phyloP scores from a whole-genome alignment of 2,797 vertebrate genomes.

The Cheirogaleus major region DNA sequence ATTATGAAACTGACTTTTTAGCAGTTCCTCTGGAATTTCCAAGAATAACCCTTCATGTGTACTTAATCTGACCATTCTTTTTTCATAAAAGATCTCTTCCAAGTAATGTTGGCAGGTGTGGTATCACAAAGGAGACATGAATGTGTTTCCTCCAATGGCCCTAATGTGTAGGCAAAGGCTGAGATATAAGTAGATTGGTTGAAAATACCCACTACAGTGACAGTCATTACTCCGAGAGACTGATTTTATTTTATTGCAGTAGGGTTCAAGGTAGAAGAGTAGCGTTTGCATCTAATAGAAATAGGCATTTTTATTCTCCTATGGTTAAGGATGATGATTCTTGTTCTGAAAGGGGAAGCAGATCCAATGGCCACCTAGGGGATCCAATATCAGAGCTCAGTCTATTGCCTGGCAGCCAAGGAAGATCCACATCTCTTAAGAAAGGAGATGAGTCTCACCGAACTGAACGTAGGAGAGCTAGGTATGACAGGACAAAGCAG shows the following conservation, averaged over 20 bases:
- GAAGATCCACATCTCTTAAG: neutral
- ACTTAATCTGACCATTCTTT: neutral
- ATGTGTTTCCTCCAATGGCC: neutral
- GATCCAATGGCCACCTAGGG: neutral
- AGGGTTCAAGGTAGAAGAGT: neutral
- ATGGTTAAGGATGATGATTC: neutral
- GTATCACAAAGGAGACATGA: neutral
- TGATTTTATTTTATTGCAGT: neutral
- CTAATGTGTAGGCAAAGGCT: neutral
- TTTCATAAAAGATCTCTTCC: neutral
- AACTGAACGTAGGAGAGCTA: neutral
- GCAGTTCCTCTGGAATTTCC: neutral
- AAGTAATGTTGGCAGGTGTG: neutral
- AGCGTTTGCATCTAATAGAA: neutral
- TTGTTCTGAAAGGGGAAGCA: neutral
- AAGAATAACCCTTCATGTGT: neutral
- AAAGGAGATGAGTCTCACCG: neutral
- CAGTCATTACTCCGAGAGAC: neutral
- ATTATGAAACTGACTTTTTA: neutral
- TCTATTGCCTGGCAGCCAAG: neutral
- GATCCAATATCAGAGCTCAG: neutral
- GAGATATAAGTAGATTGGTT: neutral
- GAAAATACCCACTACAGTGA: neutral
- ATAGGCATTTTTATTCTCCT: neutral
- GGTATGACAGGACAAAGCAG: neutral